phyloP scores from a whole-genome alignment of 2,888 invertebrate genomes.

The Parasteatoda lunata region DNA sequence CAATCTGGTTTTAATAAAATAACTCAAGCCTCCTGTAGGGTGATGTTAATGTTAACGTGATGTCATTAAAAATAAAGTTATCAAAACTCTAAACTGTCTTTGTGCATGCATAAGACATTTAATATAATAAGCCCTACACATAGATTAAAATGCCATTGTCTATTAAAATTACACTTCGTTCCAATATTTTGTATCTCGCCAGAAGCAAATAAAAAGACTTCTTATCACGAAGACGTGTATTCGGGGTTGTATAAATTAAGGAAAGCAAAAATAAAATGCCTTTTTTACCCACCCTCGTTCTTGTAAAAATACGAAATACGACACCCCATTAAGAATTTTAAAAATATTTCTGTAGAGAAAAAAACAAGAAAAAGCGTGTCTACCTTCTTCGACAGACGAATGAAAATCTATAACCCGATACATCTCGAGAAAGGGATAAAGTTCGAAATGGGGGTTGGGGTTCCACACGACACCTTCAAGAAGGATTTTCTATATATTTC shows the following conservation, averaged over 20 bases:
- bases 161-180: too few relatives aligned
- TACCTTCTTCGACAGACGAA: conserved; percentile 13
- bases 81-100: too few relatives aligned
- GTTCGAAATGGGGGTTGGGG: background rate
- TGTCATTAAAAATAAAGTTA: too few relatives aligned
- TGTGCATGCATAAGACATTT: too few relatives aligned
- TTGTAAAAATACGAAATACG: conserved; percentile 6
- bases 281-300: background rate
- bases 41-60: too few relatives aligned
- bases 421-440: background rate
- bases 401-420: conserved; percentile 57
- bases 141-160: too few relatives aligned
- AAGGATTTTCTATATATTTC: background rate
- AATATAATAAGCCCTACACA: too few relatives aligned
- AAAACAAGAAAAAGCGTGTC: background rate
- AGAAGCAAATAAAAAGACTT: too few relatives aligned
- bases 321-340: conserved; percentile 43
- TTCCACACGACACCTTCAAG: conserved; percentile 12
- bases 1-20: too few relatives aligned
- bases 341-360: conserved; percentile 24
- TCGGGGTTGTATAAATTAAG: background rate
- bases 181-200: too few relatives aligned
- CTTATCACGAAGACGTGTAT: background rate
- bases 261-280: background rate
- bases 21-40: too few relatives aligned